Percentiles rank a stretch among this genome's conserved stretches.
Conservation (phyloP, 2,113 vertebrate species). For the Perca fluviatilis region DNA sequence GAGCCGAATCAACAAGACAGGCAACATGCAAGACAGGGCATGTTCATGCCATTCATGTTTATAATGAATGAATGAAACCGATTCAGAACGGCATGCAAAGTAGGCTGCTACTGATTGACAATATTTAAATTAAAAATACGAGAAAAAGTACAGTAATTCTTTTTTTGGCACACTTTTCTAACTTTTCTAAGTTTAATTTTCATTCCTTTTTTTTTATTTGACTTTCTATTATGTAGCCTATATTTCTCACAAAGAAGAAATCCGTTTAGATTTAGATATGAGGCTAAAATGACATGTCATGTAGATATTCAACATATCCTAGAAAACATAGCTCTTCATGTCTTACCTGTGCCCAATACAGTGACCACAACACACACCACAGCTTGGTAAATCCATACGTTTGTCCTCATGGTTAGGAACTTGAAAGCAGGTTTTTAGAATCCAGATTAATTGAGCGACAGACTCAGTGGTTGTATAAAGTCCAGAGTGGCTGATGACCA, state of each 20-base stretch:
- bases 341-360: conserved; percentile 79
- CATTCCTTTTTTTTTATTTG: neutral
- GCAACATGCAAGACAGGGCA: neutral
- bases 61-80: neutral
- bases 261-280: neutral
- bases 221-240: too few species aligned
- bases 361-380: conserved; percentile 74
- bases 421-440: conserved; percentile 45
- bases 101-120: neutral
- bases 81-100: neutral
- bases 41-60: neutral
- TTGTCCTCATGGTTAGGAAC: conserved; percentile 70
- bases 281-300: neutral
- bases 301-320: neutral
- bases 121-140: neutral
- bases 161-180: neutral
- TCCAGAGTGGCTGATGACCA: conserved; percentile 63
- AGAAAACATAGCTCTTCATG: neutral
- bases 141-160: accelerated
- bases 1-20: neutral
- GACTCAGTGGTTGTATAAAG: conserved; percentile 34
- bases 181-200: neutral
- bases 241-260: neutral
- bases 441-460: conserved; percentile 41
- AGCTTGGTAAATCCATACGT: conserved; percentile 80